Evolutionary conservation across 2,888 invertebrate genomes (phyloP).

Genomic region (Phortica magna): DNA sequence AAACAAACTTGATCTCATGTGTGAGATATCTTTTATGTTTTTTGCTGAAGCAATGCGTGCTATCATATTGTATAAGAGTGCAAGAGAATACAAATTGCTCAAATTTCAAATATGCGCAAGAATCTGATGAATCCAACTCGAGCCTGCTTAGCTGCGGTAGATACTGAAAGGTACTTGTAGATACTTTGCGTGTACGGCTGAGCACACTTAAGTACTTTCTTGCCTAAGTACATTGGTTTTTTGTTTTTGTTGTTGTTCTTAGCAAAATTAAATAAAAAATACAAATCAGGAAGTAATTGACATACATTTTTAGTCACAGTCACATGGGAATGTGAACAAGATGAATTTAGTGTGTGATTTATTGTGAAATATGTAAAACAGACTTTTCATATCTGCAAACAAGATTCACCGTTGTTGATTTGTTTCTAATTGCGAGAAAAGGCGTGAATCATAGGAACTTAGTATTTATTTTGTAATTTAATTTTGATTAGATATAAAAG

Average conservation of each 20-base stretch:
- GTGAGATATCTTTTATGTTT: neutral
- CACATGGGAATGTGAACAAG: neutral
- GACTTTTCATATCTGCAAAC: neutral
- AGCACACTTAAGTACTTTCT: neutral
- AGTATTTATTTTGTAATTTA: neutral
- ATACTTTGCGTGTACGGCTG: neutral
- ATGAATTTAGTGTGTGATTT: neutral
- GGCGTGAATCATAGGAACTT: neutral
- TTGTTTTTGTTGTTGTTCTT: neutral
- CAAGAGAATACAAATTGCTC: slow-evolving; percentile 4
- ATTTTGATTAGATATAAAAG: neutral
- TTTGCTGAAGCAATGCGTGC: neutral
- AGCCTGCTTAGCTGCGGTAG: neutral
- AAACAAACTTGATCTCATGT: neutral
- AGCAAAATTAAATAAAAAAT: neutral
- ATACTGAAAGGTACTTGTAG: neutral
- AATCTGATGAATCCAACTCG: slow-evolving; percentile 3
- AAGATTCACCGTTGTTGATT: neutral
- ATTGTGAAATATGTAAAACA: neutral
- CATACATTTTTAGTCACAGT: neutral
- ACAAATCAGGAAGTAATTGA: slow-evolving; percentile 14
- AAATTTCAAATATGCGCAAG: slow-evolving; percentile 1
- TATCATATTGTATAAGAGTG: neutral
- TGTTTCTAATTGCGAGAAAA: neutral
- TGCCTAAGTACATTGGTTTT: neutral